These are phyloP conservation scores for Anolis apletophallus DNA, from an alignment of 2,797 vertebrate genomes.

Conservation along the genomic window DNA sequence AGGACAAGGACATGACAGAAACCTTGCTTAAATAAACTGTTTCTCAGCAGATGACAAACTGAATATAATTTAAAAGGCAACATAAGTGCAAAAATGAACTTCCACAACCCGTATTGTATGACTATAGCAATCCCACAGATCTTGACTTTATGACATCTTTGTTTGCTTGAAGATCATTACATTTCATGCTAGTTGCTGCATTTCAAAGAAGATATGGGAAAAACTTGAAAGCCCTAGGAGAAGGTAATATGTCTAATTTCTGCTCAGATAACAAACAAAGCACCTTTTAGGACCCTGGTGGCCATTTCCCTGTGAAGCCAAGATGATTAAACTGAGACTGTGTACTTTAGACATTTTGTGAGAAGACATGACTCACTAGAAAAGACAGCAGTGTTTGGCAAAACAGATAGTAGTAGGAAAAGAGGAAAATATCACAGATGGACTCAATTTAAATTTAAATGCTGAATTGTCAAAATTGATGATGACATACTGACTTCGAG, in stretches of 20 bases:
- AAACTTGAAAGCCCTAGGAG: not conserved
- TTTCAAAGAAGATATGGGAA: not conserved
- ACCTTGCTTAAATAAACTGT: slow-evolving; percentile 34
- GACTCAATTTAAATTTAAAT: no score
- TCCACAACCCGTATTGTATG: not conserved
- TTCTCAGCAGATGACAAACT: not conserved
- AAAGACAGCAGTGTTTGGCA: no score
- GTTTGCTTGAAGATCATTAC: not conserved
- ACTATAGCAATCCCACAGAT: no score
- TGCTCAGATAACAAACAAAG: not conserved
- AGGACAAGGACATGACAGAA: slow-evolving; percentile 44
- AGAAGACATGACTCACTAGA: no score
- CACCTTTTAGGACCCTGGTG: no score
- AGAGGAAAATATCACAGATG: no score
- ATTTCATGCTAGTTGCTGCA: not conserved
- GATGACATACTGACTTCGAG: no score
- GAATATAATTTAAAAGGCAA: not conserved
- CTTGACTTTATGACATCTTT: not conserved
- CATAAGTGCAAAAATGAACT: not conserved
- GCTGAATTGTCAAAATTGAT: no score
- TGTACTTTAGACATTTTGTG: no score
- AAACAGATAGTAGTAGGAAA: no score
- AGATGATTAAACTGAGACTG: no score
- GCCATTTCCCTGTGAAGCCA: no score
- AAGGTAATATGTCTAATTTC: not conserved